Evolutionary conservation across 2,888 invertebrate species (phyloP).

Genomic region (Drosophila testacea): DNA sequence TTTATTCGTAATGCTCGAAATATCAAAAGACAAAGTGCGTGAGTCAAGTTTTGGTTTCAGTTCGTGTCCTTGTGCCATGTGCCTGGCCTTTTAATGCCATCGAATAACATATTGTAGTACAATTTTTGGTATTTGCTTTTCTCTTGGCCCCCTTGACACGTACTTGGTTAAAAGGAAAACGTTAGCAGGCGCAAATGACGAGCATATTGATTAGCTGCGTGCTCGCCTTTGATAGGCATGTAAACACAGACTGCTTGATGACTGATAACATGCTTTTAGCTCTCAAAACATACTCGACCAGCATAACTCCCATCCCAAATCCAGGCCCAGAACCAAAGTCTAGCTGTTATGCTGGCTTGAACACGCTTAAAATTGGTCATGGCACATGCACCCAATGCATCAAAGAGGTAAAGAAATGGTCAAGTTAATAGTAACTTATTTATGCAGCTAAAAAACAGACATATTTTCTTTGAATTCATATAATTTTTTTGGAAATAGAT

Average conservation of each 20-base stretch:
- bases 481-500: too few relatives aligned
- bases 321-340: conserved; percentile 30
- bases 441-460: not conserved
- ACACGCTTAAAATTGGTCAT: conserved; percentile 39
- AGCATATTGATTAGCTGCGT: conserved; percentile 80
- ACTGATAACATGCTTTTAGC: conserved; percentile 75
- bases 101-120: conserved; percentile 38
- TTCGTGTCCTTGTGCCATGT: conserved; percentile 34
- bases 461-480: not conserved
- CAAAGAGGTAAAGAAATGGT: not conserved
- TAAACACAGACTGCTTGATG: conserved; percentile 65
- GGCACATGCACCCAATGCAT: conserved; percentile 14
- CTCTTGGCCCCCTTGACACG: conserved; percentile 71
- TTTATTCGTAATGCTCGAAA: conserved; percentile 62
- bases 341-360: conserved; percentile 48
- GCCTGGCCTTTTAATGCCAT: conserved; percentile 41
- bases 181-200: conserved; percentile 70
- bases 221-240: conserved; percentile 66
- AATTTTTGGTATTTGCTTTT: conserved; percentile 40
- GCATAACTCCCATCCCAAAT: conserved; percentile 31
- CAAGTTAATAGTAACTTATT: not conserved
- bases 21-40: conserved; percentile 54
- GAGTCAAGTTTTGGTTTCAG: conserved; percentile 13
- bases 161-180: conserved; percentile 81
- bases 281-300: conserved; percentile 60